Evolutionary conservation across 2,888 invertebrate genomes (phyloP).

Genomic region (Deilephila elpenor): DNA sequence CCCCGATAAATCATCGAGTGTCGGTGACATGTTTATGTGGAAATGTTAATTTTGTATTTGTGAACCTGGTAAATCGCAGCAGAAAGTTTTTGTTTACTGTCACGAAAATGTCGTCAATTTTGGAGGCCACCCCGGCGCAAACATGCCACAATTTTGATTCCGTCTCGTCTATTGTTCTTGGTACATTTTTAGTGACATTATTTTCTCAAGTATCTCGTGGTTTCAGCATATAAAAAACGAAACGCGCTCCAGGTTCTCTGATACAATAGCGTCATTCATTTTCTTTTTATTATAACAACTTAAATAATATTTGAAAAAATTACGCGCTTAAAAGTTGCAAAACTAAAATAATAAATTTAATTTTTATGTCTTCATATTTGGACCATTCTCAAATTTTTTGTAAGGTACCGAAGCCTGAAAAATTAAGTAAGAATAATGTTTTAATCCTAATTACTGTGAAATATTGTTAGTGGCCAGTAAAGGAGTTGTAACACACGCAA

Average conservation of each 20-base stretch:
- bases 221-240: background rate
- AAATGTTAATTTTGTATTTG: constrained; percentile 26
- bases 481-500: background rate
- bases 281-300: background rate
- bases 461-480: background rate
- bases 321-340: too few relatives aligned
- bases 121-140: constrained; percentile 14
- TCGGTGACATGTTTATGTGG: background rate
- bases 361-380: background rate
- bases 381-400: background rate
- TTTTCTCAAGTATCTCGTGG: background rate
- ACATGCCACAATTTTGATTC: constrained; percentile 15
- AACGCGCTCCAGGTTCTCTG: background rate
- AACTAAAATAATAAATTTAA: background rate
- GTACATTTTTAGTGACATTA: constrained; percentile 2
- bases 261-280: background rate
- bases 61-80: constrained; percentile 18
- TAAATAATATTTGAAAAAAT: too few relatives aligned
- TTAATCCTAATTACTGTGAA: constrained; percentile 6
- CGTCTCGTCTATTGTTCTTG: constrained; percentile 17
- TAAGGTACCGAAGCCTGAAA: background rate
- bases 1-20: background rate
- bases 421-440: background rate
- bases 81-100: constrained; percentile 29
- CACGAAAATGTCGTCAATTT: constrained; percentile 12